Percentiles rank a stretch among this genome's conserved stretches.
Conservation (phyloP, 2,888 invertebrate genomes). For the Periphyllus acericola region DNA sequence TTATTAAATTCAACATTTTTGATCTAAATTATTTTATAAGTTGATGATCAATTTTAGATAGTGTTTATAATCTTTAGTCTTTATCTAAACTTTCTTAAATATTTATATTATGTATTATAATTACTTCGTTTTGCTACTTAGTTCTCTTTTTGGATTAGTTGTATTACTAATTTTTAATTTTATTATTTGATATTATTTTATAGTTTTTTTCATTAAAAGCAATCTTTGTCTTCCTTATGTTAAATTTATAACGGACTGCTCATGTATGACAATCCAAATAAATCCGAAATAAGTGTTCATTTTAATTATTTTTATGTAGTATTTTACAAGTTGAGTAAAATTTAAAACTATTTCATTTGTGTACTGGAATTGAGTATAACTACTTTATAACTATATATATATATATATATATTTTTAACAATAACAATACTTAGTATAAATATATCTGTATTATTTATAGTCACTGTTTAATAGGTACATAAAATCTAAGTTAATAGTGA, state of each 20-base stretch:
- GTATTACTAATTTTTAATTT: not conserved
- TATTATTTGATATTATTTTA: not conserved
- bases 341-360: not conserved
- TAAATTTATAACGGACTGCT: conserved; percentile 8
- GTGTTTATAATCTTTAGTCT: not conserved
- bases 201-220: conserved; percentile 25
- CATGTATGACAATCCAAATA: conserved; percentile 21
- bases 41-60: not conserved
- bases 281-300: not conserved
- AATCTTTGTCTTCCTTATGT: conserved; percentile 48
- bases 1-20: not conserved
- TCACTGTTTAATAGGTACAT: not conserved
- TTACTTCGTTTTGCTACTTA: conserved; percentile 24
- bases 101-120: conserved; percentile 2
- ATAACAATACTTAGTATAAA: too few species aligned
- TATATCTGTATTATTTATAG: not conserved
- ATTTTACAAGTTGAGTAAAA: not conserved
- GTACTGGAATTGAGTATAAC: not conserved
- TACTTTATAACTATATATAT: not conserved
- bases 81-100: not conserved
- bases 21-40: not conserved
- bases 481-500: not conserved
- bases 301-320: not conserved
- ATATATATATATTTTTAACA: not conserved
- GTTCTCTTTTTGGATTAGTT: not conserved